These are phyloP conservation scores for Andricus curvator DNA, from an alignment of 2,888 invertebrate genomes.

Conservation along the genomic window DNA sequence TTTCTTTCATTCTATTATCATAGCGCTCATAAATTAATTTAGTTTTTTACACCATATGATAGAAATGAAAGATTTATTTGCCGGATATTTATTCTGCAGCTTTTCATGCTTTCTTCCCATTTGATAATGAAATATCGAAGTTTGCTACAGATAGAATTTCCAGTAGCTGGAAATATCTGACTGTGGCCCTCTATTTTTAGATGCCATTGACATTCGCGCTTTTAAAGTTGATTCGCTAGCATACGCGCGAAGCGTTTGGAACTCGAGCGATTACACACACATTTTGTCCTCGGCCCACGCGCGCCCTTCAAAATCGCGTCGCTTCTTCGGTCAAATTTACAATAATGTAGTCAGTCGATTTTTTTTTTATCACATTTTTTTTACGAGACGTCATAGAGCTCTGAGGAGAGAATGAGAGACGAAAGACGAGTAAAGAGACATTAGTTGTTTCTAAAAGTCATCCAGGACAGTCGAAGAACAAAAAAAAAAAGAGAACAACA, in stretches of 20 bases:
- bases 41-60: neutral
- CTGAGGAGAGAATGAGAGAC: slow-evolving; percentile 1
- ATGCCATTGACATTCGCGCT: slow-evolving; percentile 71
- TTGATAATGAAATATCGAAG: neutral
- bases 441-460: neutral
- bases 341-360: slow-evolving; percentile 35
- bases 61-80: neutral
- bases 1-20: neutral
- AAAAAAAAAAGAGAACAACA: neutral
- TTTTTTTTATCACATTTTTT: slow-evolving; percentile 9
- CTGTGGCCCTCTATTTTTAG: slow-evolving; percentile 64
- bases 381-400: slow-evolving; percentile 7
- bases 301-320: slow-evolving; percentile 52
- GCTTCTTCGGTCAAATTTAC: slow-evolving; percentile 41
- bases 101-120: neutral
- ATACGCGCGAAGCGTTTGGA: slow-evolving; percentile 6
- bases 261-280: slow-evolving; percentile 48
- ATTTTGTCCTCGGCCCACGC: slow-evolving; percentile 55
- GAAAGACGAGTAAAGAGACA: slow-evolving; percentile 8
- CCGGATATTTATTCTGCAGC: neutral
- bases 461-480: neutral
- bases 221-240: slow-evolving; percentile 48
- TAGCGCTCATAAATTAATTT: neutral
- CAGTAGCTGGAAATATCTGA: slow-evolving; percentile 34
- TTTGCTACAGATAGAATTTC: slow-evolving; percentile 1